Evolutionary conservation across 2,888 invertebrate species (phyloP).

Genomic region (Acanthoscelides obtectus): DNA sequence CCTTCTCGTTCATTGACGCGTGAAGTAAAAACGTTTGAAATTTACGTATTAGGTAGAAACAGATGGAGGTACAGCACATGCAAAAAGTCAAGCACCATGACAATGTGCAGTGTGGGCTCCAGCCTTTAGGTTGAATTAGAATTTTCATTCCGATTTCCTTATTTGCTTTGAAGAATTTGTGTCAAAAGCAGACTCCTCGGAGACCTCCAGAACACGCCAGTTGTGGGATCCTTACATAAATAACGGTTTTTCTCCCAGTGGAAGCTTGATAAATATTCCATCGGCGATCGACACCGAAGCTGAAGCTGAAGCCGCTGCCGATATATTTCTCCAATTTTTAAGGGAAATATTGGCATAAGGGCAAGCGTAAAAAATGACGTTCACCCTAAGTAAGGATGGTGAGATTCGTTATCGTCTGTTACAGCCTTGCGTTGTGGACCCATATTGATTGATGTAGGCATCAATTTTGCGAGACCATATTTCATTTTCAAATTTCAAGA

Average conservation of each 20-base stretch:
- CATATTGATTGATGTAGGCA: not conserved
- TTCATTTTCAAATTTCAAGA: not conserved
- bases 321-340: not conserved
- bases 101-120: no score
- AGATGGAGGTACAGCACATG: no score
- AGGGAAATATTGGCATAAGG: not conserved
- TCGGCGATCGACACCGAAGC: not conserved
- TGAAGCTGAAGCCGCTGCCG: not conserved
- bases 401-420: not conserved
- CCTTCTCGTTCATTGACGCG: no score
- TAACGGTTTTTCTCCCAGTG: not conserved
- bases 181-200: not conserved
- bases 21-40: no score
- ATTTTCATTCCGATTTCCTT: not conserved
- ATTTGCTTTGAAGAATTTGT: not conserved
- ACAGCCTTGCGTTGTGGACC: not conserved
- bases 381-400: not conserved
- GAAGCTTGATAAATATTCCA: not conserved
- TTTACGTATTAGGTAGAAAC: no score
- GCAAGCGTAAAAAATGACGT: not conserved
- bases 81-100: no score
- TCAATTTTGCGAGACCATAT: not conserved
- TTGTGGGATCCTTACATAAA: not conserved
- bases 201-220: not conserved
- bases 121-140: not conserved